Evolutionary conservation across 2,797 vertebrate genomes (phyloP), one percentile per base, ranked within the genome.

Genomic region (Menidia menidia): DNA sequence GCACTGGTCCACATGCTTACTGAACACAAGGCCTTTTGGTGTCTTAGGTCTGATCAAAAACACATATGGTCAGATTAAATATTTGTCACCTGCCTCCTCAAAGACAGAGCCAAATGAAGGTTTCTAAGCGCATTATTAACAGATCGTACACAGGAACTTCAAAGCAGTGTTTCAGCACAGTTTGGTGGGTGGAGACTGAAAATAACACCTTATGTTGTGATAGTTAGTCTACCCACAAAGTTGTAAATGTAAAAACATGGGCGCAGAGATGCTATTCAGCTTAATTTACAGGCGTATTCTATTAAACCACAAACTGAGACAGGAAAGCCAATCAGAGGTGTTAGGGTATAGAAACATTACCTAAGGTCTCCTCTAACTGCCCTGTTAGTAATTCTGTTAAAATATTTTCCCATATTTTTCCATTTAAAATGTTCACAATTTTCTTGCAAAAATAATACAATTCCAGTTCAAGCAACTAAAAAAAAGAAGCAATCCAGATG

Each of bases 101-200:
- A n/a, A 56, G 31, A 54, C 61, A 14, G 71, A 73, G 73, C 66
- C 77, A 69, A 61, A 75, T 67, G 59, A 71, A 67, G 85, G 86
- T 90, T 87, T 89, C 91, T 86, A 73, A 85, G 91, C 88, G 91
- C 87, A 81, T 91, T 89, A 92, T 90, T 89, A 91, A 62, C 60
- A 57, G 39, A 31, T 50, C 72, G 78, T 64, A 78, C 60, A 75
- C 74, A 74, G 58, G 56, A 75, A 88, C 90, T 88, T 92, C 90
- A 93, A 91, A 91, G 92, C 31, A 59, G 62, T 8, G 69, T 69
- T 70, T 41, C 80, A 60, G 77, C 77, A 82, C 83, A 85, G 89
- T 85, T 81, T 82, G 88, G 73, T 65, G 66, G 90, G 88, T 64
- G 87, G 90, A 81, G 80, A 73, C 39, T 72, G 75, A 69, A 81